Evolutionary conservation across 1,140 invertebrate genomes (phyloP).

Genomic region (Chymomyza costata): DNA sequence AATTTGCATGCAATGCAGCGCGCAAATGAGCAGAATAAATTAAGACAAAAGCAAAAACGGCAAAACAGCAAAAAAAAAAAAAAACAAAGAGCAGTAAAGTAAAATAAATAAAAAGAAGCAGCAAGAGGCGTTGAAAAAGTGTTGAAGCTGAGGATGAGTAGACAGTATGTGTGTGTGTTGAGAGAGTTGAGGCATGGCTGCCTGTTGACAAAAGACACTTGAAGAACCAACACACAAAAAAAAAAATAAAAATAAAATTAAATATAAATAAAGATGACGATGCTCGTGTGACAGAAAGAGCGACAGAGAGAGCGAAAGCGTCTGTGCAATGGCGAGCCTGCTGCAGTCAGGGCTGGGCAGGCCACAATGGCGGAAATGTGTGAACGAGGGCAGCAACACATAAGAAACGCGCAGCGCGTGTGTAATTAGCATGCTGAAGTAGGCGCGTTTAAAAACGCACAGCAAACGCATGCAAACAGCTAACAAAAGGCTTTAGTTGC

Average conservation of each 20-base stretch:
- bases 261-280: slow-evolving; percentile 71
- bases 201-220: slow-evolving; percentile 62
- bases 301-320: slow-evolving; percentile 13
- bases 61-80: slow-evolving; percentile 4
- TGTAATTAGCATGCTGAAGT: slow-evolving; percentile 52
- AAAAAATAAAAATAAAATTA: slow-evolving; percentile 29
- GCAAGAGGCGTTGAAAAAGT: neutral
- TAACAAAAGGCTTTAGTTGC: too few relatives aligned
- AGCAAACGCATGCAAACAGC: slow-evolving; percentile 29
- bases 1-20: slow-evolving; percentile 56
- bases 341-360: slow-evolving; percentile 39
- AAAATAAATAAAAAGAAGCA: neutral
- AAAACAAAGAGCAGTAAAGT: too few relatives aligned
- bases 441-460: slow-evolving; percentile 42
- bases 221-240: slow-evolving; percentile 12
- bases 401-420: slow-evolving; percentile 4
- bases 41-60: slow-evolving; percentile 35
- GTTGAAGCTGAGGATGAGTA: slow-evolving; percentile 8
- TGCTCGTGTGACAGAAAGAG: slow-evolving; percentile 35
- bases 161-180: neutral
- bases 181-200: slow-evolving; percentile 27
- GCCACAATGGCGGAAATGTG: slow-evolving; percentile 57
- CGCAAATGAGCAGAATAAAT: slow-evolving; percentile 61
- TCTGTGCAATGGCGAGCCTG: slow-evolving; percentile 35
- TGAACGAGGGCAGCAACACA: slow-evolving; percentile 43